phyloP scores from a whole-genome alignment of 2,888 invertebrate species.

The Xylota sylvarum region DNA sequence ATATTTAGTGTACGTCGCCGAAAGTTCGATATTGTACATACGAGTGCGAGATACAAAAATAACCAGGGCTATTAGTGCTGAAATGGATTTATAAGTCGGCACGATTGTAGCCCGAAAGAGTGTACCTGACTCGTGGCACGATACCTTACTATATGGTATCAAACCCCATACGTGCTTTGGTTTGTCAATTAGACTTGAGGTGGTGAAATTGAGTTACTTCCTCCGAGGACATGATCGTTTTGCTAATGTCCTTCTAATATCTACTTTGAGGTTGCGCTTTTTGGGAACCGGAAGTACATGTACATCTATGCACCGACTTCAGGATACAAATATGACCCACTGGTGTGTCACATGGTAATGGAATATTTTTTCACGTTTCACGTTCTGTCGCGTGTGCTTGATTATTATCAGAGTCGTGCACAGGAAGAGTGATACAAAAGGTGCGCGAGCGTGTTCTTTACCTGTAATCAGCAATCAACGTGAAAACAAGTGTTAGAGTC shows the following conservation, averaged over 20 bases:
- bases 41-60: slow-evolving; percentile 29
- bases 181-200: slow-evolving; percentile 40
- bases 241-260: slow-evolving; percentile 52
- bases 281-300: background rate
- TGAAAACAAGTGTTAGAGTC: slow-evolving; percentile 28
- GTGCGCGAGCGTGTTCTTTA: background rate
- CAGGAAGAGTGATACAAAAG: slow-evolving; percentile 35
- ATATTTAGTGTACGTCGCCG: slow-evolving; percentile 7
- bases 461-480: slow-evolving; percentile 36
- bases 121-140: slow-evolving; percentile 60
- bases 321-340: slow-evolving; percentile 15
- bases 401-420: slow-evolving; percentile 45
- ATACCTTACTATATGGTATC: slow-evolving; percentile 1
- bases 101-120: background rate
- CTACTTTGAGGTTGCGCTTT: background rate
- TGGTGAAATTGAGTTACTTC: slow-evolving; percentile 62
- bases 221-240: slow-evolving; percentile 61
- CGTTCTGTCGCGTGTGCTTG: slow-evolving; percentile 54
- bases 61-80: slow-evolving; percentile 25
- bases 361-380: slow-evolving; percentile 27
- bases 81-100: slow-evolving; percentile 10
- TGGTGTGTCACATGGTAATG: slow-evolving; percentile 15
- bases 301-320: slow-evolving; percentile 31
- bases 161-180: slow-evolving; percentile 53
- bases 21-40: slow-evolving; percentile 1